Base-by-base conservation (phyloP, 1,140 invertebrate species). In the Radopholus similis region DNA sequence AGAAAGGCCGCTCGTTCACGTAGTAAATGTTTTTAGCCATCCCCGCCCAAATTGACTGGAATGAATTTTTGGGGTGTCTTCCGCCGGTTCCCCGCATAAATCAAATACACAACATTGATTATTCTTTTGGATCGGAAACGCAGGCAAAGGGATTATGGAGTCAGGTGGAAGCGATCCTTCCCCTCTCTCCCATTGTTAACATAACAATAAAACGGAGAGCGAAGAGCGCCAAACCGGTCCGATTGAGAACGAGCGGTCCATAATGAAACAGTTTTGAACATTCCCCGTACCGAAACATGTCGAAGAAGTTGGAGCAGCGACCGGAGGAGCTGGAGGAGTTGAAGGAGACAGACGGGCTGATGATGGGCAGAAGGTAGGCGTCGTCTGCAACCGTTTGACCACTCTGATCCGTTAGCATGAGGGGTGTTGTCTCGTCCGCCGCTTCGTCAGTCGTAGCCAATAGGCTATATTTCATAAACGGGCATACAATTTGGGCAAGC, bases 221-320 rank as follows among this genome's bases (percentile, higher is more conserved):
- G 2, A 18, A 58, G 42, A 30, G 23, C 18, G 56, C 44, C 44
- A 5, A 47, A 47, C 18, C 15, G 6, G n/a, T 18, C 18, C 44
- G 26, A 47, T 47, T 11, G 44, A 23, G 44, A 47, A 8, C 2
- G 6, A 23, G 44, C 6, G 6, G 26, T 21, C 26, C 35, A 69
- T 4, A 6, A 59, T 69, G 47, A 1, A 73, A 54, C 69, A 28
- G n/a, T 28, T 23, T 21, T 30, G 18, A 63, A 26, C 6, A 32
- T 34, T 53, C 21, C 21, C n/a, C 64, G 47, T 32, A 75, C 73
- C 74, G 60, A 21, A 75, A 71, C 73, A 75, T 75, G 35, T 62
- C 54, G 40, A 71, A 57, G 18, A 68, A 72, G 35, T 71, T 34
- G 13, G 69, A 65, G 32, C 40, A 51, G 34, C 44, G 64, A 34